Evolutionary conservation across 2,888 invertebrate species (phyloP), one percentile per base, ranked within the genome.

Genomic region (Dysmachus trigonus): DNA sequence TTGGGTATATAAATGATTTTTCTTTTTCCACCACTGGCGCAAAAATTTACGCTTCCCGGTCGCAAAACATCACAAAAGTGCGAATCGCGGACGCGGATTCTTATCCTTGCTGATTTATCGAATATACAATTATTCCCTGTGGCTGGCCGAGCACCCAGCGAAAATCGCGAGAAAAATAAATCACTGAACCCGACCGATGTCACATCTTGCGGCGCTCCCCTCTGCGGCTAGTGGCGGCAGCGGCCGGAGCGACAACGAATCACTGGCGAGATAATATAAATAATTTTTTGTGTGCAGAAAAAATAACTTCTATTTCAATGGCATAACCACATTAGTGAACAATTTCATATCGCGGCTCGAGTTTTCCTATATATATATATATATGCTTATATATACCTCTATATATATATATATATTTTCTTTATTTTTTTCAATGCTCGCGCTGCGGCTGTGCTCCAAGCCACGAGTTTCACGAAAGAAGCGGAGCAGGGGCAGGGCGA

Each of bases 231-330:
- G 73, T 73, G 73, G 35, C 31, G 81, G 53, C 51, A 62, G 62
- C 22, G 81, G 51, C 51, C 81, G 47, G 22, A 81, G 51, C 41
- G 27, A 22, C 35, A 77, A 77, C 76, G 53, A 81, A 79, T 79
- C 79, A 79, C 79, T 62, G 77, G 15, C 33, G 13, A 82, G 62
- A 82, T 82, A 82, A 82, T 82, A 82, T 82, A 82, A 82, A 82
- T 53, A 82, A 82, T 82, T 82, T 82, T 51, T 82, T 82, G 33
- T 62, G 53, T 71, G 33, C 62, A 62, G 53, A 72, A 83, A 83
- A 71, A 83, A 83, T 83, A 83, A 83, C 72, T 83, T 41, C 72
- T 83, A 83, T 83, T 83, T 83, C 72, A 83, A 83, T 83, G 83
- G 38, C 83, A 83, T 83, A 83, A 83, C 41, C 83, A 83, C 83